phyloP scores from a whole-genome alignment of 2,888 invertebrate genomes.

The Diaphora mendica region DNA sequence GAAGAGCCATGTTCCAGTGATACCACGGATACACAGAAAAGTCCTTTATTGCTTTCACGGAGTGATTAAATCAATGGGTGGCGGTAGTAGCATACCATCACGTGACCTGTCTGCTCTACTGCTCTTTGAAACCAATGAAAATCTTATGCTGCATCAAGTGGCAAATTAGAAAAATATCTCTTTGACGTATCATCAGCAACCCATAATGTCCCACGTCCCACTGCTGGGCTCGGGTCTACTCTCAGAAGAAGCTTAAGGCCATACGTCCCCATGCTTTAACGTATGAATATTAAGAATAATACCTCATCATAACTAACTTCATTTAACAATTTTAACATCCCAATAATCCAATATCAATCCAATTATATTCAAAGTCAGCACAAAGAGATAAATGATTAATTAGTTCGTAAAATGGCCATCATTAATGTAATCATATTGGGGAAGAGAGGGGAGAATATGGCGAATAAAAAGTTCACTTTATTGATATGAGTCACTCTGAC shows the following conservation, averaged over 20 bases:
- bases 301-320: neutral
- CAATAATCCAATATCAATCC: slow-evolving; percentile 36
- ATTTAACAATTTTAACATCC: slow-evolving; percentile 41
- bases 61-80: no score
- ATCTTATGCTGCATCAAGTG: neutral
- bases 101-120: no score
- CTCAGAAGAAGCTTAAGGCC: no score
- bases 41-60: no score
- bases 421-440: slow-evolving; percentile 63
- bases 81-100: no score
- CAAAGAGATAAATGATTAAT: slow-evolving; percentile 55
- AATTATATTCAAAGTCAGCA: slow-evolving; percentile 43
- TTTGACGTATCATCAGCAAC: no score
- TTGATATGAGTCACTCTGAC: slow-evolving; percentile 53
- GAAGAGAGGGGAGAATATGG: slow-evolving; percentile 51
- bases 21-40: no score
- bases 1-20: no score
- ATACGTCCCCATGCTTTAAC: no score
- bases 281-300: neutral
- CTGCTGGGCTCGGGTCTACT: no score
- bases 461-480: slow-evolving; percentile 62
- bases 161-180: neutral
- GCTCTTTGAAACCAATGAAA: no score
- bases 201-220: no score
- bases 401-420: slow-evolving; percentile 54